Evolutionary conservation across 1,140 invertebrate species (phyloP).

Genomic region (Glossosoma conforme): DNA sequence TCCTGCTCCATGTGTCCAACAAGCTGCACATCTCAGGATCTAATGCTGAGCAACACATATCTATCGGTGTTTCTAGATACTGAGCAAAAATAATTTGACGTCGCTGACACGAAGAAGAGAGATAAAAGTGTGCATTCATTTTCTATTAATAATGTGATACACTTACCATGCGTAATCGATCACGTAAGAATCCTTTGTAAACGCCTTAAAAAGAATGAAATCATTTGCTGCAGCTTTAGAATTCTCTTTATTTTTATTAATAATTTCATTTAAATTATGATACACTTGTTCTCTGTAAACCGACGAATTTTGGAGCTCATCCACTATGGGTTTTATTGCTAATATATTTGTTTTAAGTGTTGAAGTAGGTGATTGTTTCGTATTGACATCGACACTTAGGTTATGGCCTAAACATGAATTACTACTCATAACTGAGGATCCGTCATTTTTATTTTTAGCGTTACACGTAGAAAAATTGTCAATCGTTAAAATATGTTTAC

Average conservation of each 20-base stretch:
- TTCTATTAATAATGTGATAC: too few relatives aligned
- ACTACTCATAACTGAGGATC: too few relatives aligned
- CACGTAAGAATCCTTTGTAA: slow-evolving; percentile 19
- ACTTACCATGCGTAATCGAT: slow-evolving; percentile 30
- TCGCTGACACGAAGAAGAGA: too few relatives aligned
- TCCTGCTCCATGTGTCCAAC: too few relatives aligned
- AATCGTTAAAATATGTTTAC: slow-evolving; percentile 10
- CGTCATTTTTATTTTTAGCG: not conserved
- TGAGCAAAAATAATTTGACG: too few relatives aligned
- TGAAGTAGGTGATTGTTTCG: too few relatives aligned
- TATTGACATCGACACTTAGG: slow-evolving; percentile 1
- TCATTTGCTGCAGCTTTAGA: not conserved
- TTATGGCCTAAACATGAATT: too few relatives aligned
- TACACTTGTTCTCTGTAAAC: slow-evolving; percentile 14
- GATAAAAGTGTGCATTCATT: too few relatives aligned
- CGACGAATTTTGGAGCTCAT: slow-evolving; percentile 12
- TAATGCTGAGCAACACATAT: too few relatives aligned
- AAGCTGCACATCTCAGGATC: too few relatives aligned
- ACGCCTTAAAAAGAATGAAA: slow-evolving; percentile 5
- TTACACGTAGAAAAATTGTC: not conserved
- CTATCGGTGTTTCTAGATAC: too few relatives aligned
- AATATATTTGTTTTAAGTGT: slow-evolving; percentile 17
- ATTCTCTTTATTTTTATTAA: not conserved
- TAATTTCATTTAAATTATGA: slow-evolving; percentile 10
- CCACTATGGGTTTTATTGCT: slow-evolving; percentile 22